A percentile compares a stretch with the other conserved stretches of the same genome.
phyloP scores from a whole-genome alignment of 1,140 invertebrate genomes.

The Drosophila ananassae region DNA sequence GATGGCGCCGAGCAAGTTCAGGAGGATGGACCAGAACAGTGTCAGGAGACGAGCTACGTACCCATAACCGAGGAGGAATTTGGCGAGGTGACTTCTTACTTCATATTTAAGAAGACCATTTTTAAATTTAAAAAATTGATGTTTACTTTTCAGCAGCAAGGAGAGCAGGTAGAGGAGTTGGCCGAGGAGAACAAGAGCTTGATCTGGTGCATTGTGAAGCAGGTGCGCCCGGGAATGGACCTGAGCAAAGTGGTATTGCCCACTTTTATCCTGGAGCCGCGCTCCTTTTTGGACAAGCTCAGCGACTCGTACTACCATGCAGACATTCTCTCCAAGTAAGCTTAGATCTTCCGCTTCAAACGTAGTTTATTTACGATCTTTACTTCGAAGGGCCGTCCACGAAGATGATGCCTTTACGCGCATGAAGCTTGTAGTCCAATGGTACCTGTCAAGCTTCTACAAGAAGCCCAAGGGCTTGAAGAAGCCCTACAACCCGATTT shows the following conservation, averaged over 20 bases:
- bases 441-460: slow-evolving; percentile 96
- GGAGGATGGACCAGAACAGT: slow-evolving; percentile 69
- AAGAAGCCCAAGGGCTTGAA: slow-evolving; percentile 96
- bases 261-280: slow-evolving; percentile 94
- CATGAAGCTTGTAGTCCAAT: slow-evolving; percentile 94
- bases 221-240: slow-evolving; percentile 98
- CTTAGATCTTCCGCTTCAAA: no score
- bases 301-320: slow-evolving; percentile 97
- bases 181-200: slow-evolving; percentile 97
- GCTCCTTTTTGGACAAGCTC: slow-evolving; percentile 96
- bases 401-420: slow-evolving; percentile 95
- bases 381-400: slow-evolving; percentile 89
- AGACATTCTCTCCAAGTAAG: slow-evolving; percentile 94
- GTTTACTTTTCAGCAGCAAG: slow-evolving; percentile 86
- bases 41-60: slow-evolving; percentile 87
- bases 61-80: slow-evolving; percentile 88
- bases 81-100: slow-evolving; percentile 86
- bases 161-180: slow-evolving; percentile 95
- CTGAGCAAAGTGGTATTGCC: slow-evolving; percentile 97
- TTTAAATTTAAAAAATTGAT: neutral
- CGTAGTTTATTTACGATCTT: neutral
- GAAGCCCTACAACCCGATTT: slow-evolving; percentile 97
- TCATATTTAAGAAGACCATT: neutral
- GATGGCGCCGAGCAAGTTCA: slow-evolving; percentile 56
- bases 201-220: slow-evolving; percentile 96